Evolutionary conservation across 30 jellyfish, hydroid and myxozoan species (phyloP).

Genomic region (Aurelia aurita complex sp. Pacific): DNA sequence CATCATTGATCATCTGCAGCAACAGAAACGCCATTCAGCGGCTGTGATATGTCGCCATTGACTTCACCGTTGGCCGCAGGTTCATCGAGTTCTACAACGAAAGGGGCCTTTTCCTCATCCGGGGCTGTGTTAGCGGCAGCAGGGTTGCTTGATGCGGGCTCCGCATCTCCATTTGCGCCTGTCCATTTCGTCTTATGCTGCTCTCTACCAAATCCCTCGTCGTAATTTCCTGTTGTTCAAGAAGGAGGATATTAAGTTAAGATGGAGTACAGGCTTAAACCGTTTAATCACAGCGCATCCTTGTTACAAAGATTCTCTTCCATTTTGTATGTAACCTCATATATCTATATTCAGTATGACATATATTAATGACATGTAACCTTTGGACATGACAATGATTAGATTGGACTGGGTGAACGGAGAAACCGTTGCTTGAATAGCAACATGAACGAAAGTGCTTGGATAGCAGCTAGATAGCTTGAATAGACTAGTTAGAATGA

Average conservation of each 20-base stretch:
- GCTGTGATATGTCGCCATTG: too few relatives aligned
- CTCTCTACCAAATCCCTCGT: slow-evolving; percentile 86
- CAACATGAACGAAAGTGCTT: too few relatives aligned
- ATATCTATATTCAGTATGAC: too few relatives aligned
- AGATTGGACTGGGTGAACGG: too few relatives aligned
- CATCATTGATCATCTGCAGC: too few relatives aligned
- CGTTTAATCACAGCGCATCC: background rate
- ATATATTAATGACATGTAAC: too few relatives aligned
- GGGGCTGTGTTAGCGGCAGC: slow-evolving; percentile 28
- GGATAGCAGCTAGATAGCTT: too few relatives aligned
- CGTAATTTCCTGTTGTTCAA: slow-evolving; percentile 65
- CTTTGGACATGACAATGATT: too few relatives aligned
- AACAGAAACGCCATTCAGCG: too few relatives aligned
- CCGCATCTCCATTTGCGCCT: slow-evolving; percentile 17
- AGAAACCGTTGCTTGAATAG: too few relatives aligned
- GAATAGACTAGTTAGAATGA: too few relatives aligned
- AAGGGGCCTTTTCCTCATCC: background rate
- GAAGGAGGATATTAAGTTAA: background rate
- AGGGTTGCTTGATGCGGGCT: slow-evolving; percentile 16
- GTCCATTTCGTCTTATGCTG: slow-evolving; percentile 80
- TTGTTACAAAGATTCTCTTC: background rate
- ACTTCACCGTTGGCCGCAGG: background rate
- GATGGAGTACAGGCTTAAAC: background rate
- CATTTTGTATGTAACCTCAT: too few relatives aligned
- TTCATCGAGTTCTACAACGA: slow-evolving; percentile 3